phyloP scores from a whole-genome alignment of 92 coral and sea anemone genomes.

The Phenganax subtilis region DNA sequence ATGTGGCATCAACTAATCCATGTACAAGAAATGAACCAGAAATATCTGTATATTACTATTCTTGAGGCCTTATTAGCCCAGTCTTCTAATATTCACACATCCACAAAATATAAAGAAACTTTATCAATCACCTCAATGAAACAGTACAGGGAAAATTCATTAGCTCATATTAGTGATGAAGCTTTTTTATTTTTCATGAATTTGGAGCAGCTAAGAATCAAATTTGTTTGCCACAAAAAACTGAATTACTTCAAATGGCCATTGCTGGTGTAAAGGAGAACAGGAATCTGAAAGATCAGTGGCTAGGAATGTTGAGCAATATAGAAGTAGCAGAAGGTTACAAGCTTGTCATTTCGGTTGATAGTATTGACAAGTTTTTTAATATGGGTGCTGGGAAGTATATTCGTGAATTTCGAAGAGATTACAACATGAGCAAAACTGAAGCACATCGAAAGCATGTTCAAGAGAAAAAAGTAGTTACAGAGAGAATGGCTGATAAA shows the following conservation, averaged over 20 bases:
- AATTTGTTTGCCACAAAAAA: slow-evolving; percentile 28
- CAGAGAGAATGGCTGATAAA: slow-evolving; percentile 27
- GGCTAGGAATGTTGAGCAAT: slow-evolving; percentile 21
- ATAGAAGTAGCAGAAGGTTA: slow-evolving; percentile 9
- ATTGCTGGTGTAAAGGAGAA: slow-evolving; percentile 26
- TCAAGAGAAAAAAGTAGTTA: background rate
- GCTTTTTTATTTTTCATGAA: slow-evolving; percentile 36
- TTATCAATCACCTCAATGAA: slow-evolving; percentile 19
- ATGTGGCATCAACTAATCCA: slow-evolving; percentile 27
- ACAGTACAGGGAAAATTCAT: slow-evolving; percentile 43
- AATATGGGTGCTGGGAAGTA: slow-evolving; percentile 37
- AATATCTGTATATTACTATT: slow-evolving; percentile 23
- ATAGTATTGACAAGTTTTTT: slow-evolving; percentile 7
- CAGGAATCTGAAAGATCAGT: slow-evolving; percentile 19
- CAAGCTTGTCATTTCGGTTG: background rate
- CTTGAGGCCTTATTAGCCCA: slow-evolving; percentile 32
- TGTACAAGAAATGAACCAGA: slow-evolving; percentile 23
- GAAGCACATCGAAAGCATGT: slow-evolving; percentile 34
- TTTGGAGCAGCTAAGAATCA: slow-evolving; percentile 39
- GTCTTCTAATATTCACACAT: slow-evolving; percentile 14
- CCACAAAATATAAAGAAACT: slow-evolving; percentile 35
- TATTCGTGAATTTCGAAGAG: slow-evolving; percentile 33
- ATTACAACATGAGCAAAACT: slow-evolving; percentile 20
- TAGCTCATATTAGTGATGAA: slow-evolving; percentile 38
- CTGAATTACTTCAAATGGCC: slow-evolving; percentile 23